Conservation (phyloP, 2,797 vertebrate species). For the Loris lydekkerianus region DNA sequence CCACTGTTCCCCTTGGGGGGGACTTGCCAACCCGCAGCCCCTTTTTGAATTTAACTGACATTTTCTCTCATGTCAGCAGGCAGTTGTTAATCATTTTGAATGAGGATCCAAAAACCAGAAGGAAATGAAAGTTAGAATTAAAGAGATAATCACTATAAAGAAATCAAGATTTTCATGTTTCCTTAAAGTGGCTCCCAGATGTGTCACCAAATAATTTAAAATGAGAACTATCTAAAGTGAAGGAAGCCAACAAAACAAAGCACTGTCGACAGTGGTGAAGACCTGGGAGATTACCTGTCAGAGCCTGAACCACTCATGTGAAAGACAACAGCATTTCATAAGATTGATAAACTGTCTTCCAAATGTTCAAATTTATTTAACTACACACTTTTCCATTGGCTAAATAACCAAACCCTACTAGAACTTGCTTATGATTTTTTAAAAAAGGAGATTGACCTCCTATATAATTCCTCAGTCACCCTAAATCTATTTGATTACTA, state of each 20-base stretch:
- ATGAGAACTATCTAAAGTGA: slow-evolving; percentile 67
- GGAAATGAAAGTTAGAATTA: background rate
- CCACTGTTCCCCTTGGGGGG: too few relatives aligned
- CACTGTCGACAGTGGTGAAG: background rate
- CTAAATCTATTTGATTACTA: background rate
- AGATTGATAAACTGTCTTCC: background rate
- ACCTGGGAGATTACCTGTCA: background rate
- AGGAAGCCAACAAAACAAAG: slow-evolving; percentile 58
- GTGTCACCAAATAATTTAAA: slow-evolving; percentile 27
- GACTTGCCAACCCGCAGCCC: too few relatives aligned
- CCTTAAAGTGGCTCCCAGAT: slow-evolving; percentile 52
- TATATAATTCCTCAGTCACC: background rate
- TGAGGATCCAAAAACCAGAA: background rate
- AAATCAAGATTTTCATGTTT: slow-evolving; percentile 54
- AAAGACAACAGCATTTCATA: background rate
- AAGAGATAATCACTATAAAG: slow-evolving; percentile 21
- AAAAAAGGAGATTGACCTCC: background rate
- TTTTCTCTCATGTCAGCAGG: too few relatives aligned
- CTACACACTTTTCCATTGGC: background rate
- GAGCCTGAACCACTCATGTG: background rate
- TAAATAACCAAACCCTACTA: background rate
- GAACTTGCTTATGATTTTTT: background rate
- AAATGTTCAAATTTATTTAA: background rate
- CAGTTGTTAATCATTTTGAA: background rate
- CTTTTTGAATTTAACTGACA: too few relatives aligned